Evolutionary conservation across 2,113 vertebrate species (phyloP).

Genomic region (Salvelinus sp.): DNA sequence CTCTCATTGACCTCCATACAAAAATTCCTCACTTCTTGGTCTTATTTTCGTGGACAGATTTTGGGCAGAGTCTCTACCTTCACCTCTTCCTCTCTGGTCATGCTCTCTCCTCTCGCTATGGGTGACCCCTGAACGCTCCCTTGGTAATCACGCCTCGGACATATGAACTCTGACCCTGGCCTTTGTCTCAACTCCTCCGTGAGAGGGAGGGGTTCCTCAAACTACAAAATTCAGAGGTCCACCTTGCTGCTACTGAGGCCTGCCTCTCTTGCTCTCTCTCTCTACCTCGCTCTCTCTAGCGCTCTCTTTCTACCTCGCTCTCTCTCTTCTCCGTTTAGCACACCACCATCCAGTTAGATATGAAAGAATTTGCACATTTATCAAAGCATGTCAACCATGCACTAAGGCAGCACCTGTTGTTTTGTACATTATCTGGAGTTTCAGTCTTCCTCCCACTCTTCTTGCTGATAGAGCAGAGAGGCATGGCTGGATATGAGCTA

Average conservation of each 20-base stretch:
- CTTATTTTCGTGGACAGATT: no score
- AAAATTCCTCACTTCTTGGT: no score
- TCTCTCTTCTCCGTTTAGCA: not conserved
- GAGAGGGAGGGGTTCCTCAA: not conserved
- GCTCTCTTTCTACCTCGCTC: not conserved
- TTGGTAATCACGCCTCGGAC: conserved; percentile 10
- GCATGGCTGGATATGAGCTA: not conserved
- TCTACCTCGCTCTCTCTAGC: not conserved
- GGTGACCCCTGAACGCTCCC: conserved; percentile 31
- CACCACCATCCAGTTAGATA: not conserved
- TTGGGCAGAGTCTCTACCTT: no score
- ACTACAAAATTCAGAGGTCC: not conserved
- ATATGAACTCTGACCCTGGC: conserved; percentile 42
- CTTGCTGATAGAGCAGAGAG: conserved; percentile 12
- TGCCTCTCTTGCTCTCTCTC: not conserved
- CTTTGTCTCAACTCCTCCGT: conserved; percentile 4
- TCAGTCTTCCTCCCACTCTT: not conserved
- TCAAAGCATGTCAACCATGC: not conserved
- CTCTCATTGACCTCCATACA: no score
- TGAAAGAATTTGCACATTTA: conserved; percentile 2
- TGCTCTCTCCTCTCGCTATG: not conserved
- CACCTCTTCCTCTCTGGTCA: no score
- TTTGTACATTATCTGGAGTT: conserved; percentile 47
- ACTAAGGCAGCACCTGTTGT: conserved; percentile 46
- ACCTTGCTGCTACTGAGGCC: not conserved